These are phyloP conservation scores for Tragelaphus eurycerus DNA, from an alignment of 2,797 vertebrate genomes.

Conservation along the genomic window DNA sequence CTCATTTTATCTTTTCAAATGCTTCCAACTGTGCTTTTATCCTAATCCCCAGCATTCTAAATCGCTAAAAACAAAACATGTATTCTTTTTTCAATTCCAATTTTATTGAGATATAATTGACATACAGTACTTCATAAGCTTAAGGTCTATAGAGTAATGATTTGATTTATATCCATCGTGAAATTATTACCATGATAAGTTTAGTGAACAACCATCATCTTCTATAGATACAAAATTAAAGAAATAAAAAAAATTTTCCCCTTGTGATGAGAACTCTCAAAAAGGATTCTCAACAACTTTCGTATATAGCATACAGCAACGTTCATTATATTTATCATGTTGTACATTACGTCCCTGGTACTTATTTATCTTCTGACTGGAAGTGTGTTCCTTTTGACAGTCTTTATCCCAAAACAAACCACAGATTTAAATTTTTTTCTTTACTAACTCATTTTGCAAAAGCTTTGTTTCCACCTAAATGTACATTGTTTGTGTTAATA, in stretches of 20 bases:
- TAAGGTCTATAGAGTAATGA: neutral
- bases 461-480: slow-evolving; percentile 24
- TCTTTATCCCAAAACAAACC: neutral
- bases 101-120: neutral
- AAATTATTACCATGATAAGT: neutral
- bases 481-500: neutral
- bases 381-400: neutral
- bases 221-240: neutral
- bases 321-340: neutral
- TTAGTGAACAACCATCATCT: neutral
- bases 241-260: neutral
- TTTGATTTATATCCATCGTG: neutral
- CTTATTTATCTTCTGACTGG: neutral
- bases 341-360: neutral
- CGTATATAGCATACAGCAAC: neutral
- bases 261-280: neutral
- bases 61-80: slow-evolving; percentile 9
- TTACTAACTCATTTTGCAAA: slow-evolving; percentile 15
- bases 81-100: neutral
- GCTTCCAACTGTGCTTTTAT: slow-evolving; percentile 16
- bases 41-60: neutral
- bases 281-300: neutral
- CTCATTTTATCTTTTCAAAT: slow-evolving; percentile 42
- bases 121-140: neutral
- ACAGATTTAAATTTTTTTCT: neutral